Percentiles rank a stretch among this genome's conserved stretches.
Evolutionary conservation across 2,797 vertebrate genomes (phyloP).

Genomic region (Sciurus carolinensis): DNA sequence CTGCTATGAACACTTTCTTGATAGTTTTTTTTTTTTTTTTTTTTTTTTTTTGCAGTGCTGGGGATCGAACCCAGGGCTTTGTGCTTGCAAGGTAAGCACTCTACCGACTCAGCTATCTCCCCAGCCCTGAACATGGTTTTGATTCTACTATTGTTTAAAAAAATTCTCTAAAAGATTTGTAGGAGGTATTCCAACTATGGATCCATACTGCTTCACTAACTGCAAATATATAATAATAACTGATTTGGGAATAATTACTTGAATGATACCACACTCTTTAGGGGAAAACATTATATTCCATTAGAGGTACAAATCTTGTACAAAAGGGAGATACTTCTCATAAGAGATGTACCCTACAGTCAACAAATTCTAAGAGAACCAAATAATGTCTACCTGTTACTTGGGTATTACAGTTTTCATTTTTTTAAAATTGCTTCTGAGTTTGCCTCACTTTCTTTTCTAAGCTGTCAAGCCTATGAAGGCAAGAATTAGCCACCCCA

Average conservation of each 20-base stretch:
- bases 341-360: neutral
- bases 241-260: neutral
- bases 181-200: neutral
- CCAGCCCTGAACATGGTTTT: neutral
- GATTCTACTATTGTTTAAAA: conserved; percentile 16
- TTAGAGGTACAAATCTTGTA: neutral
- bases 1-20: neutral
- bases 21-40: neutral
- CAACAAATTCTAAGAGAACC: neutral
- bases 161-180: neutral
- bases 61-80: too few species aligned
- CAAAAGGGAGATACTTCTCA: neutral
- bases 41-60: too few species aligned
- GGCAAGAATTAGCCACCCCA: neutral
- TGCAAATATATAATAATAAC: neutral
- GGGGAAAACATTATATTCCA: neutral
- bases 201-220: neutral
- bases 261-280: neutral
- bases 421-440: neutral
- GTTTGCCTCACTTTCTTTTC: neutral
- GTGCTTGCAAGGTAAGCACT: too few species aligned
- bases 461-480: neutral
- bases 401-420: neutral
- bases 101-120: too few species aligned
- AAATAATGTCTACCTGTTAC: neutral